A percentile compares a stretch with the other conserved stretches of the same genome.
Evolutionary conservation across 2,113 vertebrate species (phyloP).

Genomic region (Clupea harengus): DNA sequence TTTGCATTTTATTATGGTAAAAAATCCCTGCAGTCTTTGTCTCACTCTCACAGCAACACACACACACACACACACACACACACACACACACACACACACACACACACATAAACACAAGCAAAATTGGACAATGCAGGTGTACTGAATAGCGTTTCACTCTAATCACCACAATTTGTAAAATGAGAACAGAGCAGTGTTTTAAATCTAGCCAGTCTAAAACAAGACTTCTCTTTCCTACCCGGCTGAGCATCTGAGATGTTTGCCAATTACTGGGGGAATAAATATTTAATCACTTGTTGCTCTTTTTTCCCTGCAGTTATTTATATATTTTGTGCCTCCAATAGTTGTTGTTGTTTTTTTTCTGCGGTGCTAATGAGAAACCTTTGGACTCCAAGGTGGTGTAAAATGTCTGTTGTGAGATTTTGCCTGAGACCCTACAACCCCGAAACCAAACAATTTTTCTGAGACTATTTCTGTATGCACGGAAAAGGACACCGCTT

Average conservation of each 20-base stretch:
- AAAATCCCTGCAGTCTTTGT: conserved; percentile 2
- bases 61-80: background rate
- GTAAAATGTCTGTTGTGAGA: conserved; percentile 20
- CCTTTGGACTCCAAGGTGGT: conserved; percentile 20
- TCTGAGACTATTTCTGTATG: background rate
- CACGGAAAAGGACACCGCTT: conserved; percentile 56
- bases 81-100: conserved; percentile 10
- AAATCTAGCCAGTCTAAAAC: conserved; percentile 37
- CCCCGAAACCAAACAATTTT: background rate
- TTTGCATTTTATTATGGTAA: background rate
- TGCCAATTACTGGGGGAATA: conserved; percentile 51
- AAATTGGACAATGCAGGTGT: conserved; percentile 10
- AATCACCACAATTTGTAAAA: conserved; percentile 10
- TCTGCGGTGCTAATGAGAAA: conserved; percentile 28
- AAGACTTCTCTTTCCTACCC: conserved; percentile 37
- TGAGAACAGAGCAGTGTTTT: background rate
- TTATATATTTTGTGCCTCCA: conserved; percentile 37
- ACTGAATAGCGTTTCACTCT: background rate
- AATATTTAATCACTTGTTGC: conserved; percentile 53
- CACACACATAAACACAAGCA: background rate
- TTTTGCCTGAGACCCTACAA: background rate
- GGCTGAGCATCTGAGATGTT: conserved; percentile 41
- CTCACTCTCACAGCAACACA: background rate
- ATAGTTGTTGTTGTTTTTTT: conserved; percentile 24
- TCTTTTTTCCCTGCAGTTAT: conserved; percentile 36